These are phyloP conservation scores for Argynnis bischoffii DNA, from an alignment of 2,888 invertebrate species.

Conservation along the genomic window DNA sequence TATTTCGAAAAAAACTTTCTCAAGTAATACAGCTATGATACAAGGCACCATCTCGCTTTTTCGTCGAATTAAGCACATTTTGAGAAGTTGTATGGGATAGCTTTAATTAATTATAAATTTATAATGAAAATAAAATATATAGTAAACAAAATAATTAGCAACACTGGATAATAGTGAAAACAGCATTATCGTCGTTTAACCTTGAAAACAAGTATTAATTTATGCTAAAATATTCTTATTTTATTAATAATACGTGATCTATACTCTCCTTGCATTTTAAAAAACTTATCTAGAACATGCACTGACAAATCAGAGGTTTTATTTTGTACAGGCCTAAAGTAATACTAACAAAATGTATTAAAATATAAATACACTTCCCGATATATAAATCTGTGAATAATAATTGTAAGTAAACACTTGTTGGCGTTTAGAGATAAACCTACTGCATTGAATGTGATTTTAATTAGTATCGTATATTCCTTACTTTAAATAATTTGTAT, in stretches of 20 bases:
- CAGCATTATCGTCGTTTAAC: neutral
- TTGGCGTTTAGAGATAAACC: slow-evolving; percentile 30
- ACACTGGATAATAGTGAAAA: neutral
- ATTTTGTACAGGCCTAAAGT: slow-evolving; percentile 29
- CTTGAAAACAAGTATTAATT: no score
- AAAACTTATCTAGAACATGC: neutral
- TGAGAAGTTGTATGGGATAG: slow-evolving; percentile 80
- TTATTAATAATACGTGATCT: no score
- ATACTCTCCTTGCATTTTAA: neutral
- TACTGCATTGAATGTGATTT: slow-evolving; percentile 61
- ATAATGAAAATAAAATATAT: slow-evolving; percentile 49
- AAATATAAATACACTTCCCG: slow-evolving; percentile 13
- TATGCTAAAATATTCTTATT: no score
- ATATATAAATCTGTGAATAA: slow-evolving; percentile 25
- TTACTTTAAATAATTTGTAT: slow-evolving; percentile 10
- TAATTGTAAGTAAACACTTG: slow-evolving; percentile 30
- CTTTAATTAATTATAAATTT: slow-evolving; percentile 76
- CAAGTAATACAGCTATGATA: slow-evolving; percentile 28
- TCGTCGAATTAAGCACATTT: slow-evolving; percentile 67
- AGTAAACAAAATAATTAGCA: slow-evolving; percentile 34
- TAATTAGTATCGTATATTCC: slow-evolving; percentile 47
- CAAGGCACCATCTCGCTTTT: slow-evolving; percentile 52
- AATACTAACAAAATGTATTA: slow-evolving; percentile 11
- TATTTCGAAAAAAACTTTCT: slow-evolving; percentile 29
- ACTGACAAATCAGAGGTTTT: slow-evolving; percentile 8